Conservation (phyloP, 2,113 vertebrate species). For the Hyperoodon ampullatus region DNA sequence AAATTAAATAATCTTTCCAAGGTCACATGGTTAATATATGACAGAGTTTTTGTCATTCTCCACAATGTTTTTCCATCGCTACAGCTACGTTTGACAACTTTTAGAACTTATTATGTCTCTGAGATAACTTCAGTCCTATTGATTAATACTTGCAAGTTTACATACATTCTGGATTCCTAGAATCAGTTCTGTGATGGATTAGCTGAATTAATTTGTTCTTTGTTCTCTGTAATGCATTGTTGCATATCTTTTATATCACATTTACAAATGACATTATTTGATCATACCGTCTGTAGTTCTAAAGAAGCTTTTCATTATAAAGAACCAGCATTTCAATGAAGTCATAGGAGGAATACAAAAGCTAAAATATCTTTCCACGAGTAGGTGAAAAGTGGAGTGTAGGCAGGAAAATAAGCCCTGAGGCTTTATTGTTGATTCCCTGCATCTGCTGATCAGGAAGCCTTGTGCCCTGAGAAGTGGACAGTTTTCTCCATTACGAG, state of each 20-base stretch:
- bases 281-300: not conserved
- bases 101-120: not conserved
- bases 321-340: not conserved
- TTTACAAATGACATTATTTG: conserved; percentile 21
- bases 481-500: not conserved
- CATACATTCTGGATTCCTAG: not conserved
- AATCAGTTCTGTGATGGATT: not conserved
- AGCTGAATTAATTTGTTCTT: conserved; percentile 34
- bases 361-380: not conserved
- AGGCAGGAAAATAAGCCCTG: not conserved
- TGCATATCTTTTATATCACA: not conserved
- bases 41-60: not conserved
- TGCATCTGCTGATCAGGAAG: not conserved
- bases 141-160: not conserved
- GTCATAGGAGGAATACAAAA: not conserved
- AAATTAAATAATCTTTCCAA: not conserved
- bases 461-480: not conserved
- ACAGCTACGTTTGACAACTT: not conserved
- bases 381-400: not conserved
- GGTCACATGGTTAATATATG: not conserved
- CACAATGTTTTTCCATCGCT: not conserved
- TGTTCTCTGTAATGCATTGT: not conserved
- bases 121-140: not conserved
- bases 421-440: not conserved
- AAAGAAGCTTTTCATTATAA: conserved; percentile 30